Conservation (phyloP, 2,113 vertebrate genomes). For the Dasyurus viverrinus region DNA sequence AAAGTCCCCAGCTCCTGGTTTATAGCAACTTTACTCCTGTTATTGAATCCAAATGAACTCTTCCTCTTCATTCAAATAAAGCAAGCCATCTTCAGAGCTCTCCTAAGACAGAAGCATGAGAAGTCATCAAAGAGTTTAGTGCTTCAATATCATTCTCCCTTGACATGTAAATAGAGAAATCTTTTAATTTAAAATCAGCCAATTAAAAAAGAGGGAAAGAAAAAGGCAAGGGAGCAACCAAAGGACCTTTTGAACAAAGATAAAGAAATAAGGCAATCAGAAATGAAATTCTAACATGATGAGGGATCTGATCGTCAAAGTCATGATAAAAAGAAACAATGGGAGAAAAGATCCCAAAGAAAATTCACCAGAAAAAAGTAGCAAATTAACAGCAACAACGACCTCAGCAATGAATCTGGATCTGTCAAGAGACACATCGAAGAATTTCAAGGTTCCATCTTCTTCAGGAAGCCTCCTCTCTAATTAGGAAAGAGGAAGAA, state of each 20-base stretch:
- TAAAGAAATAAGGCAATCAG: neutral
- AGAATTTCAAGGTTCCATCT: constrained; percentile 15
- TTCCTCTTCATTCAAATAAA: neutral
- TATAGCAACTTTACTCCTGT: neutral
- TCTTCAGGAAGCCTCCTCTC: constrained; percentile 3
- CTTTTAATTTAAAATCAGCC: neutral
- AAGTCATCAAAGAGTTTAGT: neutral
- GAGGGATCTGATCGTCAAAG: neutral
- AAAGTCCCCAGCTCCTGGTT: no score
- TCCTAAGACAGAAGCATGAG: neutral
- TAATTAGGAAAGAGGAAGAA: neutral
- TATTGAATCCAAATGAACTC: neutral
- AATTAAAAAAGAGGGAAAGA: neutral
- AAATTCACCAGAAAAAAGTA: neutral
- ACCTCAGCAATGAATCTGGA: neutral
- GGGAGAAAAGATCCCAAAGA: neutral
- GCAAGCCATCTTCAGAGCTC: neutral
- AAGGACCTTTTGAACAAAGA: neutral
- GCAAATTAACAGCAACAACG: neutral
- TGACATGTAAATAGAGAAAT: neutral
- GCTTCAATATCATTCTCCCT: neutral
- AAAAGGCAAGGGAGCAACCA: neutral
- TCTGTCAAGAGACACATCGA: neutral
- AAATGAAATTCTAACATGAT: neutral
- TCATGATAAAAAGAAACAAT: neutral